Conservation (phyloP, 2,888 invertebrate species). For the Pycnomerus fuliginosus region DNA sequence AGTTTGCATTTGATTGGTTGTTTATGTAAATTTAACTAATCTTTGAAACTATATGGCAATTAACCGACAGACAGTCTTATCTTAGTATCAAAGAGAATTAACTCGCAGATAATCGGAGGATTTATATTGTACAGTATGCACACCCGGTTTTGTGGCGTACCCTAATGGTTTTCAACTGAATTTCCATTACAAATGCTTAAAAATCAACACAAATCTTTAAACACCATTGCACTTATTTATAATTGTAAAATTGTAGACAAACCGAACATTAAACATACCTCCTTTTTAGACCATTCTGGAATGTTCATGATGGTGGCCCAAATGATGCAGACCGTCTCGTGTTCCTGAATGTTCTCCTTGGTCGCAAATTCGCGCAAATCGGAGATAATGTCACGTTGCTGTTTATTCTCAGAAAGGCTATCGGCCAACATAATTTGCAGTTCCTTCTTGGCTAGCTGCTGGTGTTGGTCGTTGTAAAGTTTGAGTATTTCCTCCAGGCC, state of each 20-base stretch:
- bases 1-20: too few relatives aligned
- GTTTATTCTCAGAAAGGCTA: conserved; percentile 83
- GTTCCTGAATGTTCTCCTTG: conserved; percentile 83
- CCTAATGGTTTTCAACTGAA: too few relatives aligned
- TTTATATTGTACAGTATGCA: too few relatives aligned
- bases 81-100: too few relatives aligned
- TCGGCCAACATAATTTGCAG: conserved; percentile 74
- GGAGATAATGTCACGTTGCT: conserved; percentile 80
- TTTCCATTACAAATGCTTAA: too few relatives aligned
- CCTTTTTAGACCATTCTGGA: conserved; percentile 98
- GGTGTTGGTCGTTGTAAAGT: conserved; percentile 79
- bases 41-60: too few relatives aligned
- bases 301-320: conserved; percentile 95
- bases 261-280: conserved; percentile 49
- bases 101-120: too few relatives aligned
- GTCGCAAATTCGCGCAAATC: conserved; percentile 84
- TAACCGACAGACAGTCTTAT: too few relatives aligned
- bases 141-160: too few relatives aligned
- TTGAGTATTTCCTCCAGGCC: conserved; percentile 59
- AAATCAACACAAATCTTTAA: too few relatives aligned
- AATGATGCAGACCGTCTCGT: conserved; percentile 68
- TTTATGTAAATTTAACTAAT: too few relatives aligned
- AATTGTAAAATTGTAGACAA: conserved; percentile 3
- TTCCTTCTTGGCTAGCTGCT: conserved; percentile 80
- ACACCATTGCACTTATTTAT: too few relatives aligned